Evolutionary conservation across 2,113 vertebrate species (phyloP).

Genomic region (Todiramphus saurophagus): DNA sequence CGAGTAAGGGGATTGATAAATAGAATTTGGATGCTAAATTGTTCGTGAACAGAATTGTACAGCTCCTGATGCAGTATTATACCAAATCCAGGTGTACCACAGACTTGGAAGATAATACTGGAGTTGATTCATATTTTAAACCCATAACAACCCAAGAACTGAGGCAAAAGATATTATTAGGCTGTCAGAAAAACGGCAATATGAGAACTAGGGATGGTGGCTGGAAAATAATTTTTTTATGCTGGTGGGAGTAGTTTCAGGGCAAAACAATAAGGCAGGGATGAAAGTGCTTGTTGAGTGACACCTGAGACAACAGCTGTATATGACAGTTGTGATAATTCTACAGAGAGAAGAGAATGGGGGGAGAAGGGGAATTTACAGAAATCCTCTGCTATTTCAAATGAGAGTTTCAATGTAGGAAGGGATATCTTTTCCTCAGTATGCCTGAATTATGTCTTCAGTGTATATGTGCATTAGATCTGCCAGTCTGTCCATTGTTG

Average conservation of each 20-base stretch:
- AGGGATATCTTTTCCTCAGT: background rate
- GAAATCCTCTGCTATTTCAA: background rate
- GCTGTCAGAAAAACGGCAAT: background rate
- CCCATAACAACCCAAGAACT: background rate
- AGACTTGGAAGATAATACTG: background rate
- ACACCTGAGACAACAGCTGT: background rate
- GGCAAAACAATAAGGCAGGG: background rate
- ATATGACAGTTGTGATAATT: background rate
- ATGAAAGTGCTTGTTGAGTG: background rate
- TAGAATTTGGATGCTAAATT: background rate
- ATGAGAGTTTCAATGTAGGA: background rate
- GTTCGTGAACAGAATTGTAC: background rate
- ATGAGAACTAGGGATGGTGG: background rate
- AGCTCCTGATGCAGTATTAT: background rate
- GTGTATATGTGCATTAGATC: background rate
- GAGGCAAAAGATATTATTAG: background rate
- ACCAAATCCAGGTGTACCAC: background rate
- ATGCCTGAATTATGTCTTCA: background rate
- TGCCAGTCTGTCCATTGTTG: background rate
- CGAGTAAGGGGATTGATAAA: accelerated
- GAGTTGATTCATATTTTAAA: background rate
- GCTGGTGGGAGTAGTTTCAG: background rate
- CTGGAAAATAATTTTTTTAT: background rate
- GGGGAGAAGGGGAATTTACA: background rate
- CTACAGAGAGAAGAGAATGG: background rate